These are phyloP conservation scores for Sphaeramia orbicularis DNA, from an alignment of 2,797 vertebrate genomes.

Conservation along the genomic window DNA sequence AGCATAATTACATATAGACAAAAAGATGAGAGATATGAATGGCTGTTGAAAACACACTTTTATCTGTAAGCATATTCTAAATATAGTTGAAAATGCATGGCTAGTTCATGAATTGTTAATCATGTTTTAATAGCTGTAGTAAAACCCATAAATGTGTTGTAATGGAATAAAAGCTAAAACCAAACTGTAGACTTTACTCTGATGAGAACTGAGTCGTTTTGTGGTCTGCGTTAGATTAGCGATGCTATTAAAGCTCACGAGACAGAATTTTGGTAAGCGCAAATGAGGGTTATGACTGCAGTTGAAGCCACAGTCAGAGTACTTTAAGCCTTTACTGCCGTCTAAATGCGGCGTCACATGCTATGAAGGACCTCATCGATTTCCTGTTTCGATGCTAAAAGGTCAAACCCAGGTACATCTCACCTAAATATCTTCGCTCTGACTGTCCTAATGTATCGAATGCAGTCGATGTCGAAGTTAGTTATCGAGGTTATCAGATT, in stretches of 20 bases:
- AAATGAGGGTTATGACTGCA: neutral
- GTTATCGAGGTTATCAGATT: neutral
- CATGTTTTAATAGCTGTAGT: no score
- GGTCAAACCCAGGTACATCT: neutral
- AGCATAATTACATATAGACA: no score
- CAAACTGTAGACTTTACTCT: neutral
- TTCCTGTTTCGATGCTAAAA: slow-evolving; percentile 17
- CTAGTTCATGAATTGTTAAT: no score
- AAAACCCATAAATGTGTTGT: no score
- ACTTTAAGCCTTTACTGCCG: slow-evolving; percentile 21
- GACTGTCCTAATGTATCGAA: no score
- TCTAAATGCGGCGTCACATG: neutral
- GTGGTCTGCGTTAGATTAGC: neutral
- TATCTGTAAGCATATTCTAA: no score
- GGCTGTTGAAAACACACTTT: no score
- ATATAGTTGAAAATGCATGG: no score
- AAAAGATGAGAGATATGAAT: no score
- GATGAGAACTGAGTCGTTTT: neutral
- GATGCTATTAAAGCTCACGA: slow-evolving; percentile 1
- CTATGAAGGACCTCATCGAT: slow-evolving; percentile 34
- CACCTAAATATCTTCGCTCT: no score
- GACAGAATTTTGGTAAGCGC: slow-evolving; percentile 11
- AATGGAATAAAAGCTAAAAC: no score
- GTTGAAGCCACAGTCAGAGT: slow-evolving; percentile 22
- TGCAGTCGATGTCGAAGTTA: neutral